Evolutionary conservation across 2,113 vertebrate genomes (phyloP).

Genomic region (Ptyas mucosa): DNA sequence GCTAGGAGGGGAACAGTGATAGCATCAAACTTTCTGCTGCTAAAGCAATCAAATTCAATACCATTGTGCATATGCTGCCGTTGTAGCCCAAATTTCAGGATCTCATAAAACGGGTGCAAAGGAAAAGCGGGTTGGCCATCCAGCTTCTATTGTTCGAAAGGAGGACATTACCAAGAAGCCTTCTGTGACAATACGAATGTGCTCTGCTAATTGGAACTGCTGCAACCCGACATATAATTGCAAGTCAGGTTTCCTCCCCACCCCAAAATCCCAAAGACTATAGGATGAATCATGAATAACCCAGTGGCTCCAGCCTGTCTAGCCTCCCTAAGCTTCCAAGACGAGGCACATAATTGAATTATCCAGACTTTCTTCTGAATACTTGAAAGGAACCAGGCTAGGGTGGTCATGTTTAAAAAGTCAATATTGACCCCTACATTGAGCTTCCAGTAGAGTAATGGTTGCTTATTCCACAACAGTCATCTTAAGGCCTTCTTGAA

Average conservation of each 20-base stretch:
- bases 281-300: slow-evolving; percentile 64
- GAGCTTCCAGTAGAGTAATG: neutral
- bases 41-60: slow-evolving; percentile 95
- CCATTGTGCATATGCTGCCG: slow-evolving; percentile 78
- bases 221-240: slow-evolving; percentile 55
- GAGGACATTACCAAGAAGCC: slow-evolving; percentile 50
- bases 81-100: slow-evolving; percentile 84
- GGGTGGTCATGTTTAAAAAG: slow-evolving; percentile 56
- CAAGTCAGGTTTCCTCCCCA: slow-evolving; percentile 57
- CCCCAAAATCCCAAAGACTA: slow-evolving; percentile 41
- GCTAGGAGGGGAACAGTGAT: slow-evolving; percentile 88
- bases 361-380: slow-evolving; percentile 59
- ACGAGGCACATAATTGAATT: slow-evolving; percentile 64
- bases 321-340: slow-evolving; percentile 57
- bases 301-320: slow-evolving; percentile 63
- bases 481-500: neutral
- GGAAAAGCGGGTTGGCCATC: slow-evolving; percentile 78
- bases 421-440: neutral
- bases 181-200: slow-evolving; percentile 62
- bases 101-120: slow-evolving; percentile 83
- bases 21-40: slow-evolving; percentile 88
- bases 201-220: slow-evolving; percentile 63
- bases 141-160: slow-evolving; percentile 85
- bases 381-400: slow-evolving; percentile 51
- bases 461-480: neutral